Evolutionary conservation across 1,140 invertebrate species (phyloP), one percentile per base, ranked within the genome.

Genomic region (Solenopsis fugax): DNA sequence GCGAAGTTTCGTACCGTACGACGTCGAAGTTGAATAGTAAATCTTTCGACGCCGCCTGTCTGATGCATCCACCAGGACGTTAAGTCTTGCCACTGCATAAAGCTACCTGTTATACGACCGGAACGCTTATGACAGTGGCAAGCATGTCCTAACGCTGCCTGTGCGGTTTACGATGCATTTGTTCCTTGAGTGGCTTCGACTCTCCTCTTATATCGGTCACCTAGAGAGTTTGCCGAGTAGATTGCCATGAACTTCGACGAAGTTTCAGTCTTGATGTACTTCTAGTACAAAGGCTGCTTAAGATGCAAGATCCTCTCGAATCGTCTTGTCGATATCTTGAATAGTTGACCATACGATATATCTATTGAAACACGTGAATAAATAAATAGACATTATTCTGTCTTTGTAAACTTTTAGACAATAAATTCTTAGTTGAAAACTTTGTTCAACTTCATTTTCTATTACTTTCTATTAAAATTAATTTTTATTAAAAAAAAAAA

Each of bases 231-330:
- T 16, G 54, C 41, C 16, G 29, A 50, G 13, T 56, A 73, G 41
- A 84, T 75, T 73, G 80, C 69, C 21, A 29, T 80, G n/a, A 90
- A 90, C 75, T 90, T 85, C 29, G 78, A 13, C n/a, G 41, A 89
- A 90, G 86, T 90, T 90, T 78, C 89, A 85, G 88, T 87, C 73
- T 87, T 80, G 76, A 90, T 71, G 78, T 62, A 87, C 65, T 52
- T 56, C 65, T 69, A 90, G 54, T 64, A 88, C 71, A 85, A 90
- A 90, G 86, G 80, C 60, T 71, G 78, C 56, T 90, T 88, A 87
- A 71, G 85, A 75, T 82, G 64, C 41, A n/a, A 87, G 52, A 87
- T 85, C 41, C 45, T 60, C 69, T 41, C 73, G 75, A 87, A 54
- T 72, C 21, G 21, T 72, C 58, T 67, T 52, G 29, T 54, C 64